These are phyloP conservation scores for Zophobas atratus DNA, from an alignment of 1,140 invertebrate species.

Conservation along the genomic window DNA sequence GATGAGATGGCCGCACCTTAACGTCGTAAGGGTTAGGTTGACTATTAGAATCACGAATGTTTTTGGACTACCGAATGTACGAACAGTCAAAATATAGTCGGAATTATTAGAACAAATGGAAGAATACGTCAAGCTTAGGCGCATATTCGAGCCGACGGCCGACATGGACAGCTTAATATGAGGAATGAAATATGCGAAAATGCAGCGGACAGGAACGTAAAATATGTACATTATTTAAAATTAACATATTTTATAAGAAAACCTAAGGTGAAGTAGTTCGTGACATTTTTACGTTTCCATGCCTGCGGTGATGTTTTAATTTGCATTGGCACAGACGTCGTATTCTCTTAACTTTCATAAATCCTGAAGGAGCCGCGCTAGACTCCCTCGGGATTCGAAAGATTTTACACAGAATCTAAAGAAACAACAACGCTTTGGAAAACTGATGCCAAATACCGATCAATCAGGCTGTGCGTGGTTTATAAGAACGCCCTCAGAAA, in stretches of 20 bases:
- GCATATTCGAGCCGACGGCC: conserved; percentile 5
- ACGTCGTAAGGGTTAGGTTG: neutral
- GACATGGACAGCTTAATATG: neutral
- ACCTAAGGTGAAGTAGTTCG: too few species aligned
- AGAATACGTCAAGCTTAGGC: conserved; percentile 22
- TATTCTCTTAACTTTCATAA: neutral
- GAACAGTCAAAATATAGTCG: conserved; percentile 5
- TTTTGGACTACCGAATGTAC: neutral
- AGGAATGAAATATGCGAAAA: conserved; percentile 15
- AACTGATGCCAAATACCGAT: neutral
- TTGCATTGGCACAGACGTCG: neutral
- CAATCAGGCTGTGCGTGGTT: too few species aligned
- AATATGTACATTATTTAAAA: neutral
- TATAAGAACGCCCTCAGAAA: too few species aligned
- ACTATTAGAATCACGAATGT: conserved; percentile 9
- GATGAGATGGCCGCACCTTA: conserved; percentile 4
- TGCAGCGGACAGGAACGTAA: neutral
- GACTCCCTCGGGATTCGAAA: neutral
- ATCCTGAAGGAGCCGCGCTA: neutral
- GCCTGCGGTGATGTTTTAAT: neutral
- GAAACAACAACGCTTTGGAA: neutral
- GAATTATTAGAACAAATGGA: conserved; percentile 25
- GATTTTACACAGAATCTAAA: neutral
- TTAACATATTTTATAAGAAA: neutral
- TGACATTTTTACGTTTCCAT: too few species aligned